phyloP scores from a whole-genome alignment of 2,888 invertebrate genomes.

The Euclidia mi region DNA sequence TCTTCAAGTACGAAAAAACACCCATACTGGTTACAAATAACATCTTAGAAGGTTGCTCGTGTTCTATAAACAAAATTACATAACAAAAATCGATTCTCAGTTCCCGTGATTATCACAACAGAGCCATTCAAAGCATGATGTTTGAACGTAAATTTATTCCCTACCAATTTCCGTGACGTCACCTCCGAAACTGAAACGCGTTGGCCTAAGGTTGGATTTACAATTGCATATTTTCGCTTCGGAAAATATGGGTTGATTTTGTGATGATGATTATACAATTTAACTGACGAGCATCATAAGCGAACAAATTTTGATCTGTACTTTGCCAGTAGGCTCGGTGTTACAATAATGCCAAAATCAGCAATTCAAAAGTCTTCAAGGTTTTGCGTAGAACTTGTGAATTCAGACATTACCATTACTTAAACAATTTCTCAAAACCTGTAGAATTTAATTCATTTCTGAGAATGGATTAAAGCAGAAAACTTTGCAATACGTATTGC shows the following conservation, averaged over 20 bases:
- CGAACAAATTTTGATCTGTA: too few relatives aligned
- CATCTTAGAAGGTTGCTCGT: background rate
- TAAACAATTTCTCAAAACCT: too few relatives aligned
- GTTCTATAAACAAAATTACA: slow-evolving; percentile 16
- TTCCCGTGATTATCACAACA: slow-evolving; percentile 39
- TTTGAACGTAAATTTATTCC: slow-evolving; percentile 60
- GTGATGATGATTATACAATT: background rate
- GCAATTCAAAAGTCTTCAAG: too few relatives aligned
- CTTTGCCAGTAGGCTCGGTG: too few relatives aligned
- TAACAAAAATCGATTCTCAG: slow-evolving; percentile 21
- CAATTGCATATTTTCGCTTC: background rate
- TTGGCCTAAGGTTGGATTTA: slow-evolving; percentile 22
- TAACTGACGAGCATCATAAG: too few relatives aligned
- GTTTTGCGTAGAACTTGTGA: too few relatives aligned
- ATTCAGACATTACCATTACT: too few relatives aligned
- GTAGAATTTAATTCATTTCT: too few relatives aligned
- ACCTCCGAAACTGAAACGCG: slow-evolving; percentile 49
- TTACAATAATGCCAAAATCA: too few relatives aligned
- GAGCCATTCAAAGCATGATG: slow-evolving; percentile 47
- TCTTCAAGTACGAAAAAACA: slow-evolving; percentile 2
- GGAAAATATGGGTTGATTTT: background rate
- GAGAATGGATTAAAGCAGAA: too few relatives aligned
- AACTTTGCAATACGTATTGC: too few relatives aligned
- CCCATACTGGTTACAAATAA: background rate
- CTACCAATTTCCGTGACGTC: slow-evolving; percentile 63